Conservation (phyloP, 2,113 vertebrate genomes). For the Micronisus gabar region DNA sequence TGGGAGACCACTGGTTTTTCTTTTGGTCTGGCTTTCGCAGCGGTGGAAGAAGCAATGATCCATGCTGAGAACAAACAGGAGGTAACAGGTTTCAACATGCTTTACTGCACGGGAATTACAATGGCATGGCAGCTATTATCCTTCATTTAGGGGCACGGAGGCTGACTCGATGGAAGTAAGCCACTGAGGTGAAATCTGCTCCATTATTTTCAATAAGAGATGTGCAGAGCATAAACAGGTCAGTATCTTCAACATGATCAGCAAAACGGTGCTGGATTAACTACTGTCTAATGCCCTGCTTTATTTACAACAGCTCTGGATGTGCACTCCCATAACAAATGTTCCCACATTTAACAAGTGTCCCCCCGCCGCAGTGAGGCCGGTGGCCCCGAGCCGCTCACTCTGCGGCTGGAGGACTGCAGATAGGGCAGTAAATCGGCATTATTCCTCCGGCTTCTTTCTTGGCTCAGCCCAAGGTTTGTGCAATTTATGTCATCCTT, state of each 20-base stretch:
- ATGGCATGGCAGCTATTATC: background rate
- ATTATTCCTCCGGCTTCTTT: background rate
- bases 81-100: background rate
- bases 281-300: background rate
- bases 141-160: background rate
- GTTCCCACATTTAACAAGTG: background rate
- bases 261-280: background rate
- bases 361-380: background rate
- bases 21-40: background rate
- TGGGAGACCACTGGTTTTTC: background rate
- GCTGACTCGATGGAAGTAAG: background rate
- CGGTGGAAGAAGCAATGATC: background rate
- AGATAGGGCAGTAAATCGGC: background rate
- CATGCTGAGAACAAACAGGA: constrained; percentile 33
- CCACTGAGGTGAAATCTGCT: background rate
- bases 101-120: constrained; percentile 17
- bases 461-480: background rate
- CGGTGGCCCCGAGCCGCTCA: background rate
- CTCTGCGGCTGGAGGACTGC: fast-evolving
- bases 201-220: background rate
- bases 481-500: background rate
- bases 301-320: background rate
- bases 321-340: background rate
- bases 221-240: background rate
- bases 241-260: background rate